These are phyloP conservation scores for Archocentrus centrarchus DNA, from an alignment of 2,113 vertebrate genomes.

Conservation along the genomic window DNA sequence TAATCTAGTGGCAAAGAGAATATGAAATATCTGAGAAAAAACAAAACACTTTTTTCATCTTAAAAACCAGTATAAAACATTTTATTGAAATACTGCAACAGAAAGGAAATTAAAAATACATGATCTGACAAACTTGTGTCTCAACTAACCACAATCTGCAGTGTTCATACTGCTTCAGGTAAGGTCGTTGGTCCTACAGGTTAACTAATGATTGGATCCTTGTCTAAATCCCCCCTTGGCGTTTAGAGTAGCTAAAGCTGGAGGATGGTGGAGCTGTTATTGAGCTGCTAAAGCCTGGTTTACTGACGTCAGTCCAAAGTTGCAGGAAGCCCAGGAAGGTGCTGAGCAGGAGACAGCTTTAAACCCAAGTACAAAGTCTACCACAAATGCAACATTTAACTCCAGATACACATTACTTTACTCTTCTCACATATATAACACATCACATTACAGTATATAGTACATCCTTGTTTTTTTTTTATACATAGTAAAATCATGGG, in stretches of 20 bases:
- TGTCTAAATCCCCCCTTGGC: constrained; percentile 44
- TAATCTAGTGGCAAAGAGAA: not conserved
- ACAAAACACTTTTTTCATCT: constrained; percentile 4
- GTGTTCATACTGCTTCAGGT: not conserved
- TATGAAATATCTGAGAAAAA: not conserved
- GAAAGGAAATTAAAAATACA: constrained; percentile 3
- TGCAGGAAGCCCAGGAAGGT: constrained; percentile 38
- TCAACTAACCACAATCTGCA: not conserved
- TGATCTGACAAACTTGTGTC: not conserved
- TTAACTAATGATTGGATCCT: constrained; percentile 24
- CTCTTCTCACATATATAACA: constrained; percentile 8
- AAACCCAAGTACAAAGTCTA: constrained; percentile 9
- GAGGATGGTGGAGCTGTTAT: constrained; percentile 27
- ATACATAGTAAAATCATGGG: constrained; percentile 2
- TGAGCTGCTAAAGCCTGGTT: constrained; percentile 61
- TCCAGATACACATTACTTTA: not conserved
- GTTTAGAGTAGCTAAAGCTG: constrained; percentile 62
- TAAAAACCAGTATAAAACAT: constrained; percentile 56
- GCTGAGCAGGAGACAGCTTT: constrained; percentile 55
- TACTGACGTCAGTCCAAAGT: constrained; percentile 68
- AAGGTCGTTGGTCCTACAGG: constrained; percentile 25
- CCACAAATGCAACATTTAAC: constrained; percentile 19
- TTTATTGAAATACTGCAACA: constrained; percentile 49
- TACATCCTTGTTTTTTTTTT: constrained; percentile 39
- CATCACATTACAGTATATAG: constrained; percentile 15